Evolutionary conservation across 2,113 vertebrate species (phyloP), one percentile per base, ranked within the genome.

Genomic region (Trogon surrucura): DNA sequence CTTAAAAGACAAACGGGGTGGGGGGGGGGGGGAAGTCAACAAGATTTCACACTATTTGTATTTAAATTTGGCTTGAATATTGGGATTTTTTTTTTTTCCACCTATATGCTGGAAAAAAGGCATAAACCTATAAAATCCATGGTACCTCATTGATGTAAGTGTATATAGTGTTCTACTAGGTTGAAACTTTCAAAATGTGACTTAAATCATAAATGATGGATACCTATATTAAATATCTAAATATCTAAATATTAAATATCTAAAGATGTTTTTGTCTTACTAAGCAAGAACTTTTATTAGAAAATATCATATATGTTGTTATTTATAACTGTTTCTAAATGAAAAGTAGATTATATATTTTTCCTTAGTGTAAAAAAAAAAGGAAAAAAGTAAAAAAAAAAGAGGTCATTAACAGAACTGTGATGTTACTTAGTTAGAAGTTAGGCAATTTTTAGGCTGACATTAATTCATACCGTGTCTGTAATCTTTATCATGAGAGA

Each of bases 61-160:
- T 71, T 34, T 58, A 22, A 45, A 41, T 41, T 41, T 41, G 41
- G 41, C 41, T 41, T 41, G 41, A 41, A 41, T 41, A 41, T 41
- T 41, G 41, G 53, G 82, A 44, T 16, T 45, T 13, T 0, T 0
- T 0, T 0, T 51, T 80, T 82, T 41, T 9, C 8, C 7, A 29
- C n/a, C 38, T 82, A 38, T 34, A 87, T 60, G 65, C 26, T 16
- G 21, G 50, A 60, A 58, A 64, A 3, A 36, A 20, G 2, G 34
- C 10, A 5, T 8, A 45, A 67, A 79, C 21, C 18, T 67, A 4
- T 61, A 47, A 77, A 88, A 88, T 77, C 56, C 4, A 21, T 58
- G 12, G 26, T 41, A 66, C 34, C 2, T 66, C 38, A 20, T 6
- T 80, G 20, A 57, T 69, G 6, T 51, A 36, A 51, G 60, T 29